These are phyloP conservation scores for Thymelicus lineola DNA, from an alignment of 2,888 invertebrate genomes.

Conservation along the genomic window DNA sequence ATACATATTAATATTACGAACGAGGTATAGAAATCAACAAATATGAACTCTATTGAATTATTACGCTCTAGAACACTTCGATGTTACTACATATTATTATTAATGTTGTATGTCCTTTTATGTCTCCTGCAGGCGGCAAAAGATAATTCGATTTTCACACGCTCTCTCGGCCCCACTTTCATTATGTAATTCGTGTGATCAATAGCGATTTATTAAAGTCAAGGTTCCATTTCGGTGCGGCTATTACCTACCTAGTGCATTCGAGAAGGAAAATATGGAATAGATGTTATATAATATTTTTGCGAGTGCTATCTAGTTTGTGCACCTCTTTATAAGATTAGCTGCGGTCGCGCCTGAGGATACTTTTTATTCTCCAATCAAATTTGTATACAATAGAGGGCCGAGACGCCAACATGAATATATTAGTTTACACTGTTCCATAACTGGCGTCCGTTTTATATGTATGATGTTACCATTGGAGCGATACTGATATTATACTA, in stretches of 20 bases:
- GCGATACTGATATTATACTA: neutral
- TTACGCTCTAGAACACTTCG: no score
- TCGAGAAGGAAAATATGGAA: conserved; percentile 2
- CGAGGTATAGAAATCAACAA: no score
- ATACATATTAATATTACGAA: no score
- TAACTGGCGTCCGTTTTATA: neutral
- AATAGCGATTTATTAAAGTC: neutral
- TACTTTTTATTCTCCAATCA: neutral
- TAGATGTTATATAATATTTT: neutral
- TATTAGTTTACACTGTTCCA: neutral
- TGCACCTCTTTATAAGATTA: neutral
- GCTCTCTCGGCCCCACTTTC: no score
- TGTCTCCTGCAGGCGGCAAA: no score
- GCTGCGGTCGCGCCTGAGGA: neutral
- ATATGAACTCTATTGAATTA: no score
- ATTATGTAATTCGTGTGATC: neutral
- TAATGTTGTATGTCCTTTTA: no score
- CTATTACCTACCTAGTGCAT: neutral
- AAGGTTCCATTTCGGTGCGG: neutral
- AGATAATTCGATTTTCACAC: no score
- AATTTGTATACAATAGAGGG: conserved; percentile 1
- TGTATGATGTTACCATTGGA: neutral
- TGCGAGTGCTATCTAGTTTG: no score
- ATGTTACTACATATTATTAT: no score
- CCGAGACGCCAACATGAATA: neutral